A percentile compares a stretch with the other conserved stretches of the same genome.
Conservation (phyloP, 2,113 vertebrate species). For the Actenoides lindsayi region DNA sequence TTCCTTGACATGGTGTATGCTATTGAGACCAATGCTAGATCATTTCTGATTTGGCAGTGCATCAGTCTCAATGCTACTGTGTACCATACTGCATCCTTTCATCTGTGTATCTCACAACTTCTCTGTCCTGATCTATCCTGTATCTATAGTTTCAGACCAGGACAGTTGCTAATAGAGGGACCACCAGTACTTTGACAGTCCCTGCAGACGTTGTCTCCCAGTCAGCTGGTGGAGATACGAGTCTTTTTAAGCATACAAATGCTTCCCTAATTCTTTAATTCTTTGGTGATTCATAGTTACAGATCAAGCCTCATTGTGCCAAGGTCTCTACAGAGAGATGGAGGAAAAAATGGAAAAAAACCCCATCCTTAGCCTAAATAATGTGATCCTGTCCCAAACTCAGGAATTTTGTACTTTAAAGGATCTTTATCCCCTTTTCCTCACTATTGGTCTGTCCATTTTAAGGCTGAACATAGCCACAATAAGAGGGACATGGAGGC, state of each 20-base stretch:
- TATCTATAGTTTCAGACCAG: background rate
- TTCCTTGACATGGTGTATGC: background rate
- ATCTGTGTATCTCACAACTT: background rate
- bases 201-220: background rate
- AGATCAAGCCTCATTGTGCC: background rate
- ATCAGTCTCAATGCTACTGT: background rate
- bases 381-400: fast-evolving
- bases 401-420: background rate
- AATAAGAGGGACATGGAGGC: background rate
- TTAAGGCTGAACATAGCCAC: background rate
- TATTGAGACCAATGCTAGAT: background rate
- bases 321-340: background rate
- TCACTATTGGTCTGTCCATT: background rate
- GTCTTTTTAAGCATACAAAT: background rate
- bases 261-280: background rate
- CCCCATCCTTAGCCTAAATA: background rate
- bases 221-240: background rate
- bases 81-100: background rate
- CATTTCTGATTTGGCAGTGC: background rate
- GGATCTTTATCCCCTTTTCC: background rate
- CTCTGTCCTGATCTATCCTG: background rate
- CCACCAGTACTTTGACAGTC: background rate
- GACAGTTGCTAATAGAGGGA: background rate
- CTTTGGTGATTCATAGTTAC: background rate
- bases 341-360: no score